Evolutionary conservation across 1,140 invertebrate genomes (phyloP).

Genomic region (Leptoteleia sp.): DNA sequence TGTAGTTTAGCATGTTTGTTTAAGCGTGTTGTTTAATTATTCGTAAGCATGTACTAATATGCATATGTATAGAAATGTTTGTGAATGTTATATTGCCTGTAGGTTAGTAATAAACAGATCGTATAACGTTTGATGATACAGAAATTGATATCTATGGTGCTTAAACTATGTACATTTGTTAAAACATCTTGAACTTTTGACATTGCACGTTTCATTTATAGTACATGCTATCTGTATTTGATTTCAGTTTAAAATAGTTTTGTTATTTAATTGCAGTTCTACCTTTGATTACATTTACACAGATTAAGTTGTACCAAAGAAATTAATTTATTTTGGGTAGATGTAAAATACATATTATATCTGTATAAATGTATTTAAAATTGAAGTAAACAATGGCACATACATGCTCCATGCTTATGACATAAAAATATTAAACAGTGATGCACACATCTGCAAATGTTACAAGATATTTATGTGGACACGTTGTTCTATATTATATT

Average conservation of each 20-base stretch:
- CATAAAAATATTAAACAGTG: slow-evolving; percentile 4
- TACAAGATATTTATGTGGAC: slow-evolving; percentile 20
- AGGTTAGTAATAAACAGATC: slow-evolving; percentile 29
- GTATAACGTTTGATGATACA: slow-evolving; percentile 12
- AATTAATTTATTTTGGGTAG: no score
- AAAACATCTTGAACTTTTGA: no score
- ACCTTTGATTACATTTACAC: no score
- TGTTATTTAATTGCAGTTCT: no score
- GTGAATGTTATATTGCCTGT: slow-evolving; percentile 30
- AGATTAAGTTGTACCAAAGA: no score
- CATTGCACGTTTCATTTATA: no score
- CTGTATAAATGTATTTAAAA: slow-evolving; percentile 3
- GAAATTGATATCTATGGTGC: slow-evolving; percentile 11
- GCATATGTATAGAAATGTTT: slow-evolving; percentile 40
- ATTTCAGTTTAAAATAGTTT: not conserved
- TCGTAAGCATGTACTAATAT: slow-evolving; percentile 46
- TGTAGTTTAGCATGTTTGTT: slow-evolving; percentile 54
- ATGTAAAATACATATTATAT: not conserved
- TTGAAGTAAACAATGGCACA: slow-evolving; percentile 3
- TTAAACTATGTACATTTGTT: slow-evolving; percentile 3
- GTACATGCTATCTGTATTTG: no score
- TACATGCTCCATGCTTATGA: slow-evolving; percentile 4
- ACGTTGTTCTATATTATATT: slow-evolving; percentile 25
- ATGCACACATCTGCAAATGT: slow-evolving; percentile 8
- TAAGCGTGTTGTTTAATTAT: slow-evolving; percentile 39